These are phyloP conservation scores for Pogonomyrmex californicus DNA, from an alignment of 1,140 invertebrate genomes.

Conservation along the genomic window DNA sequence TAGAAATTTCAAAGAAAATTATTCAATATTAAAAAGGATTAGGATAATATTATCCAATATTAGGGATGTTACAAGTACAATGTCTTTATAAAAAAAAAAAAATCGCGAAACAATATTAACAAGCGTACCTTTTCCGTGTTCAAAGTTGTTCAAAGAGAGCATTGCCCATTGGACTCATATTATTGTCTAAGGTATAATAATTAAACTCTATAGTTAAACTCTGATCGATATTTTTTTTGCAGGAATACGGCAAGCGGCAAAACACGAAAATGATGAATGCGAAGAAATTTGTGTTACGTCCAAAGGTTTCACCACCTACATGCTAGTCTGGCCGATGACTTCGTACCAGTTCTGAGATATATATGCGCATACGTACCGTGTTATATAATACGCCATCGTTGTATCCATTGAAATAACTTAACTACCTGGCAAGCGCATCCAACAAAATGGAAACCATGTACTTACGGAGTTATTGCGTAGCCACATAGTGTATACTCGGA, in stretches of 20 bases:
- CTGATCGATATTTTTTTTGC: constrained; percentile 61
- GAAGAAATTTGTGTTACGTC: constrained; percentile 22
- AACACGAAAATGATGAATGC: constrained; percentile 5
- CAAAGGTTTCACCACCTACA: constrained; percentile 56
- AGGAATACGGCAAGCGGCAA: constrained; percentile 29
- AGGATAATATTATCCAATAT: background rate
- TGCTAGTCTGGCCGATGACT: constrained; percentile 64
- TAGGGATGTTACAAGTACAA: background rate
- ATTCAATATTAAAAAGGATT: too few species aligned
- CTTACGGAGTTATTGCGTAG: constrained; percentile 56
- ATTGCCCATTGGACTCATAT: background rate
- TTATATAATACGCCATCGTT: constrained; percentile 62
- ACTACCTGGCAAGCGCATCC: constrained; percentile 54
- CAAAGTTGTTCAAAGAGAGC: background rate
- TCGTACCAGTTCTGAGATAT: constrained; percentile 55
- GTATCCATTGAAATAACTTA: constrained; percentile 56
- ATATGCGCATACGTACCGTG: constrained; percentile 51
- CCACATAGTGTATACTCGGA: background rate
- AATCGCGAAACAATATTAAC: background rate
- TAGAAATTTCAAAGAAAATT: constrained; percentile 2
- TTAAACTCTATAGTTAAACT: constrained; percentile 10
- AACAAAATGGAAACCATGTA: constrained; percentile 67
- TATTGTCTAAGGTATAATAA: constrained; percentile 9
- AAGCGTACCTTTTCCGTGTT: background rate
- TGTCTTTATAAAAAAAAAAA: background rate